These are phyloP conservation scores for Anhinga rufa DNA, from an alignment of 2,113 vertebrate species.

Conservation along the genomic window DNA sequence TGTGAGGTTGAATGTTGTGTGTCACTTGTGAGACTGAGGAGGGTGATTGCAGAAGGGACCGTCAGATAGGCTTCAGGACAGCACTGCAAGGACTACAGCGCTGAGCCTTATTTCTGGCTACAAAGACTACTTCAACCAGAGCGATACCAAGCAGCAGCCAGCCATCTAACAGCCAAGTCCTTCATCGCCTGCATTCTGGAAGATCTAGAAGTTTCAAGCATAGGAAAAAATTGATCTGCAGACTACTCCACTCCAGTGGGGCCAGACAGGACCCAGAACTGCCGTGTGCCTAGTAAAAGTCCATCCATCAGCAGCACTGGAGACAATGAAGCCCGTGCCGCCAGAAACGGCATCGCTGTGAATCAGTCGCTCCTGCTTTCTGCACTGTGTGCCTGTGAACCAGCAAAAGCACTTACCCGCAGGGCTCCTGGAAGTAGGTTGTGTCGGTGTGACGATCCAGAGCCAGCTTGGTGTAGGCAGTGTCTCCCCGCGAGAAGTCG, in stretches of 20 bases:
- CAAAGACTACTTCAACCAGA: not conserved
- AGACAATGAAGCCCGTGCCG: fast-evolving
- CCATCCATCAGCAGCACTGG: not conserved
- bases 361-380: not conserved
- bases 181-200: not conserved
- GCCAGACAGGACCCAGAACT: not conserved
- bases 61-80: not conserved
- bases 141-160: not conserved
- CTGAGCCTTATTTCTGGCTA: not conserved
- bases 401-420: constrained; percentile 76
- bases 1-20: no score
- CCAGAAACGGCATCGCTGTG: not conserved
- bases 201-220: not conserved
- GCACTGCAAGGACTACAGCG: not conserved
- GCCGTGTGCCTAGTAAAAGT: not conserved
- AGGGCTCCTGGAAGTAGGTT: constrained; percentile 93
- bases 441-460: constrained; percentile 91
- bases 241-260: no score
- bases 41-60: not conserved
- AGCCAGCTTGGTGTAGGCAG: constrained; percentile 88
- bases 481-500: constrained; percentile 88
- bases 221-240: no score
- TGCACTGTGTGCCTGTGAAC: no score
- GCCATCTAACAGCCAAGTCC: not conserved
- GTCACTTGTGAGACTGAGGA: not conserved